Percentiles rank a stretch among this genome's conserved stretches.
These are phyloP conservation scores for Cheilosia vernalis DNA, from an alignment of 2,888 invertebrate species.

Conservation along the genomic window DNA sequence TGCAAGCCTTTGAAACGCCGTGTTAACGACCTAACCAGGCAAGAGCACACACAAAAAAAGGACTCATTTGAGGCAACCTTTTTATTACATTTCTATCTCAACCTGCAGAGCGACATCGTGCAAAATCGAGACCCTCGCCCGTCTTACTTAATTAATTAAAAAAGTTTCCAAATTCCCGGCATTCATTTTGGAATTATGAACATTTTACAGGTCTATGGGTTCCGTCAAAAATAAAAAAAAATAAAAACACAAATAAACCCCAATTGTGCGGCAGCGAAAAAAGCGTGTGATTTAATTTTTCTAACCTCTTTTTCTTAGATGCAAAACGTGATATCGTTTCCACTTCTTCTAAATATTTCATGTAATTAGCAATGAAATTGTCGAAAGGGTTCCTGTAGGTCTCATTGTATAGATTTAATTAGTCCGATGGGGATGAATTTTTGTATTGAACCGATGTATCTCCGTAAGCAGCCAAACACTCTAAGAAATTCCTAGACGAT, in stretches of 20 bases:
- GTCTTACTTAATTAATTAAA: slow-evolving; percentile 75
- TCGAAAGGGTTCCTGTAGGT: slow-evolving; percentile 52
- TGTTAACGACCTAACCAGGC: slow-evolving; percentile 56
- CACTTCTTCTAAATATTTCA: slow-evolving; percentile 58
- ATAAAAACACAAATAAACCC: not conserved
- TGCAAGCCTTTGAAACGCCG: slow-evolving; percentile 29
- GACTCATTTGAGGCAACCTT: slow-evolving; percentile 40
- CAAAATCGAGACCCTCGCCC: slow-evolving; percentile 32
- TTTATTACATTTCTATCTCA: slow-evolving; percentile 51
- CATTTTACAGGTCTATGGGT: slow-evolving; percentile 17
- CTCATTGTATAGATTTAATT: slow-evolving; percentile 54
- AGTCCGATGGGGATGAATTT: slow-evolving; percentile 33
- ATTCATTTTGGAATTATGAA: slow-evolving; percentile 70
- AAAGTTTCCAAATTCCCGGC: slow-evolving; percentile 69
- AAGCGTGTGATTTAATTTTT: slow-evolving; percentile 41
- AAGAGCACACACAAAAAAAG: slow-evolving; percentile 1
- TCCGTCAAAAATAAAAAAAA: not conserved
- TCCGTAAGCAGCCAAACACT: slow-evolving; percentile 29
- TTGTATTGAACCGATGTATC: slow-evolving; percentile 23
- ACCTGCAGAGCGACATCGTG: slow-evolving; percentile 34
- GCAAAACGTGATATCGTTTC: slow-evolving; percentile 1
- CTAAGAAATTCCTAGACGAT: slow-evolving; percentile 2
- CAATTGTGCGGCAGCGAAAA: slow-evolving; percentile 1
- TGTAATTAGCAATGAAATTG: slow-evolving; percentile 69
- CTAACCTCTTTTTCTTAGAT: not conserved